Conservation (phyloP, 2,888 invertebrate species). For the Mesochorus sp. region DNA sequence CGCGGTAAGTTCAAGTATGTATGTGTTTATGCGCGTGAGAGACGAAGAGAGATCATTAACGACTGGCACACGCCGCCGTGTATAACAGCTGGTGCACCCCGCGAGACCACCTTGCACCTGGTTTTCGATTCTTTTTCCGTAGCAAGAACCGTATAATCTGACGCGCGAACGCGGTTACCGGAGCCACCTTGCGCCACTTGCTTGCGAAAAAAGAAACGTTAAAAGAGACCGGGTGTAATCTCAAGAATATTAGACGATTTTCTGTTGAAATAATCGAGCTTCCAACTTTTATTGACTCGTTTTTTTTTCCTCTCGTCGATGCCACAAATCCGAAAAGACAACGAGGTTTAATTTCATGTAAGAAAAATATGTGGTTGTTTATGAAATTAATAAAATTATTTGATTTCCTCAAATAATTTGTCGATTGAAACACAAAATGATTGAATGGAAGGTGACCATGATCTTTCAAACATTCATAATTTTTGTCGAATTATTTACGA, state of each 20-base stretch:
- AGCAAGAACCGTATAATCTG: conserved; percentile 56
- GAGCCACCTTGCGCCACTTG: conserved; percentile 53
- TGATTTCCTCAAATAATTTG: too few species aligned
- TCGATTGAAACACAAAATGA: too few species aligned
- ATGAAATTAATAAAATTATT: too few species aligned
- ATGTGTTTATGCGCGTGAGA: neutral
- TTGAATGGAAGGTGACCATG: too few species aligned
- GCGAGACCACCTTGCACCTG: conserved; percentile 57
- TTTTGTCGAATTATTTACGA: too few species aligned
- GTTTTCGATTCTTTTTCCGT: conserved; percentile 60
- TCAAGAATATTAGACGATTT: conserved; percentile 22
- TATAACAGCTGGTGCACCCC: conserved; percentile 60
- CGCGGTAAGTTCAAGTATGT: neutral
- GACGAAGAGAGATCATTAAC: conserved; percentile 55
- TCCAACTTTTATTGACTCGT: conserved; percentile 18
- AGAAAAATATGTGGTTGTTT: neutral
- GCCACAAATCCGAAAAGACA: neutral
- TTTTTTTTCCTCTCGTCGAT: conserved; percentile 2
- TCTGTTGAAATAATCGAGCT: conserved; percentile 8
- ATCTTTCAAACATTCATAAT: too few species aligned
- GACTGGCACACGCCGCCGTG: conserved; percentile 64
- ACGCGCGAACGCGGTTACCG: conserved; percentile 32
- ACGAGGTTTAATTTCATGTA: neutral
- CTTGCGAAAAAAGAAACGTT: neutral
- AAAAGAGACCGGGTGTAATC: conserved; percentile 23